phyloP scores from a whole-genome alignment of 37 sponge, comb jelly and placozoan species.

The Bolinopsis microptera region DNA sequence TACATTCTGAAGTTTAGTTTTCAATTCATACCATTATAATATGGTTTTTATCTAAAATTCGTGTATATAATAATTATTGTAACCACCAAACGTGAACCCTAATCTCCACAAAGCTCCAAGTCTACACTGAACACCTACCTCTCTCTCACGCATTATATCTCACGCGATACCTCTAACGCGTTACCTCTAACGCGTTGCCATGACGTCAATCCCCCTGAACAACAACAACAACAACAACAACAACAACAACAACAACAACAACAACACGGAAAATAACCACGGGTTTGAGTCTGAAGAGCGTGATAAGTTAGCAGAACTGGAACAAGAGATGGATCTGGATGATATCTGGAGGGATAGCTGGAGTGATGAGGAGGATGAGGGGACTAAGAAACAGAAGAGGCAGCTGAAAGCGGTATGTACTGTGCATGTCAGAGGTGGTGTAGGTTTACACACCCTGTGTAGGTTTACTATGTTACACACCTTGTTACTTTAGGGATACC shows the following conservation, averaged over 20 bases:
- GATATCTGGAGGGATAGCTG: slow-evolving; percentile 45
- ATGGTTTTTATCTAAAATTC: too few relatives aligned
- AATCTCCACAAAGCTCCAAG: too few relatives aligned
- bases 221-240: too few relatives aligned
- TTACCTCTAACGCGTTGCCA: neutral
- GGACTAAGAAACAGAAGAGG: neutral
- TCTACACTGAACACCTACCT: neutral
- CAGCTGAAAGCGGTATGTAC: slow-evolving; percentile 6
- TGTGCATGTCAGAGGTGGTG: neutral
- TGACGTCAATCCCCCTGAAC: slow-evolving; percentile 32
- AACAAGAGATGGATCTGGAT: neutral
- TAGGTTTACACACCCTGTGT: neutral
- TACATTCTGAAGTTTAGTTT: too few relatives aligned
- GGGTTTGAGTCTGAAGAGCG: neutral
- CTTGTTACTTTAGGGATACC: too few relatives aligned
- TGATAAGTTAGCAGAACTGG: neutral
- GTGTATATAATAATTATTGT: too few relatives aligned
- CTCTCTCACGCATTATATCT: neutral
- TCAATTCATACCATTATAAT: too few relatives aligned
- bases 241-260: too few relatives aligned
- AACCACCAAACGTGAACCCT: too few relatives aligned
- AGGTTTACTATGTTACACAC: too few relatives aligned
- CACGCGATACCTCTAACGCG: slow-evolving; percentile 11
- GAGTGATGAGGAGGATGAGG: slow-evolving; percentile 15
- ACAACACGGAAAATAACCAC: too few relatives aligned